Evolutionary conservation across 2,113 vertebrate genomes (phyloP).

Genomic region (Gasterosteus aculeatus): DNA sequence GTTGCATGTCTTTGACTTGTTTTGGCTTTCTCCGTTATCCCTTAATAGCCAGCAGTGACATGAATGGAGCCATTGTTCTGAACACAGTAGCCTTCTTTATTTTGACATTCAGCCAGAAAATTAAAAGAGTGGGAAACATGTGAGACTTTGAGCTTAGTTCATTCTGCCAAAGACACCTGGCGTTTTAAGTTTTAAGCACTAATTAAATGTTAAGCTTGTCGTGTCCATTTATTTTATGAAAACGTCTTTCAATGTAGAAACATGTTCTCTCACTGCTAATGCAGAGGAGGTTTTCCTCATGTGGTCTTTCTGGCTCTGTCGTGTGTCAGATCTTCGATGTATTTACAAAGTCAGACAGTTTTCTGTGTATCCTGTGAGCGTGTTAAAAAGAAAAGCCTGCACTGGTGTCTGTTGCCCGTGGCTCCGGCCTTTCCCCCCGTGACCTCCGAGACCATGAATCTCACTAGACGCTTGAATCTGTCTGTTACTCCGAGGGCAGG

Average conservation of each 20-base stretch:
- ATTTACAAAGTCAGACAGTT: neutral
- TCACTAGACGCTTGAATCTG: slow-evolving; percentile 15
- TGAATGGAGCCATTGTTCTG: slow-evolving; percentile 68
- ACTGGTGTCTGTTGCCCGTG: slow-evolving; percentile 17
- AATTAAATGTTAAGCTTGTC: slow-evolving; percentile 16
- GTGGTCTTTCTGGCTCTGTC: neutral
- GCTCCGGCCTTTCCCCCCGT: neutral
- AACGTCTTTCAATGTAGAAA: neutral
- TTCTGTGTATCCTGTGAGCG: neutral
- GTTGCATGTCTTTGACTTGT: slow-evolving; percentile 33
- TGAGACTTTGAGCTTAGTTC: slow-evolving; percentile 20
- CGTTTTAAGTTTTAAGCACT: neutral
- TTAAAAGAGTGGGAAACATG: slow-evolving; percentile 54
- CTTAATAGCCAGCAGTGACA: slow-evolving; percentile 31
- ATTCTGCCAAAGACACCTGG: slow-evolving; percentile 32
- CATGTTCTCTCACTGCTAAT: neutral
- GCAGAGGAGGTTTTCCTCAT: neutral
- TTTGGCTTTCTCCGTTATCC: slow-evolving; percentile 39
- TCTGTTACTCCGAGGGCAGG: slow-evolving; percentile 48
- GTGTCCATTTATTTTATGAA: neutral
- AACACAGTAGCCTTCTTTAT: slow-evolving; percentile 64
- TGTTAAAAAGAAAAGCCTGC: slow-evolving; percentile 11
- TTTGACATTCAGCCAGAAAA: slow-evolving; percentile 55
- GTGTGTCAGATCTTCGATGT: neutral
- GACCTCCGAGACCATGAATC: slow-evolving; percentile 47